Base-by-base conservation (phyloP, 1,140 invertebrate genomes). In the Agrypnia vestita region DNA sequence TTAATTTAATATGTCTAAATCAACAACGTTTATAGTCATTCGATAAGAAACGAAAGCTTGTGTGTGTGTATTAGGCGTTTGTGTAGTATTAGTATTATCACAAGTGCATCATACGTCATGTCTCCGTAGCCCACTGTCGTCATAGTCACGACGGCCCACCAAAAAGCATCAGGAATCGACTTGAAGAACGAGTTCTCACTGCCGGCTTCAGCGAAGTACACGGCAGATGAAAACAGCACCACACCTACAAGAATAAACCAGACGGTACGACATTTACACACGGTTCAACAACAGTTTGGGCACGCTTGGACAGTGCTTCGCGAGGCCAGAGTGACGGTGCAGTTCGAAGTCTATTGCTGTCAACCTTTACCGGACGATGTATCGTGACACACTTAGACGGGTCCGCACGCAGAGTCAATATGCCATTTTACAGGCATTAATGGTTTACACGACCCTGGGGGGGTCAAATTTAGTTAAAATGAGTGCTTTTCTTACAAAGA, bases 111-210 rank as follows among this genome's bases (percentile, higher is more conserved):
- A 95, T 96, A 96, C 95, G 96, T 97, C 97, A 99, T 99, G 92
- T 99, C 98, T 92, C 98, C 98, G 94, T 99, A 99, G 91, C 98
- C 98, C 90, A 99, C 98, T 91, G 98, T 99, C 90, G 97, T 96
- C 98, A 99, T 99, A 90, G 98, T 99, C 90, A 99, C 98, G 89
- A 99, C 97, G 88, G 96, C 96, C 97, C 97, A 99, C 98, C 98
- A 99, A 93, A 99, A 99, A 89, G 97, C 96, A 91, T 96, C 95
- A 87, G 96, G 96, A 92, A 99, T 99, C 90, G 97, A 98, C 93
- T 98, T 98, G 94, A 99, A 99, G 94, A 97, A 96, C 86, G 97
- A 98, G 92, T 99, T 98, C 91, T 95, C 95, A 89, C 94, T 96
- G 90, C 98, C 96, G 87, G 97, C 94, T 92, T 99, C 98, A 84